phyloP scores from a whole-genome alignment of 1,140 invertebrate species.

The Lutraria rhynchaena region DNA sequence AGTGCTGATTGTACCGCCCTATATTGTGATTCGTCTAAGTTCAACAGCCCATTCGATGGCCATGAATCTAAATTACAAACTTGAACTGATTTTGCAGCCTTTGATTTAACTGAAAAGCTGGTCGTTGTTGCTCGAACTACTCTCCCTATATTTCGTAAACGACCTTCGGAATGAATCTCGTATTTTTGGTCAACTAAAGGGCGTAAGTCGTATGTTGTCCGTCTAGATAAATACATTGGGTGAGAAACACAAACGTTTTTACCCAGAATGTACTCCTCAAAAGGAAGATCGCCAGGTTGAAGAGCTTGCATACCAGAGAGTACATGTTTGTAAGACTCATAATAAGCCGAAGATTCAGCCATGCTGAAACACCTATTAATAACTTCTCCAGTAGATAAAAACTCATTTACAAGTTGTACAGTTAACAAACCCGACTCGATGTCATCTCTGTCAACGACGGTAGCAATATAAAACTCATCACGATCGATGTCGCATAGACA shows the following conservation, averaged over 20 bases:
- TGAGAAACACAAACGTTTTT: slow-evolving; percentile 61
- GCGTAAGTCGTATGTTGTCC: slow-evolving; percentile 38
- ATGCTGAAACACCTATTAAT: slow-evolving; percentile 71
- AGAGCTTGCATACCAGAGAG: slow-evolving; percentile 80
- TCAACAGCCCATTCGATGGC: slow-evolving; percentile 67
- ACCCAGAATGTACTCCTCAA: slow-evolving; percentile 74
- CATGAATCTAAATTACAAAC: slow-evolving; percentile 59
- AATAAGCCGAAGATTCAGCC: slow-evolving; percentile 83
- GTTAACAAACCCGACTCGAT: slow-evolving; percentile 65
- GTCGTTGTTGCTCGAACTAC: neutral
- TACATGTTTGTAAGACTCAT: slow-evolving; percentile 83
- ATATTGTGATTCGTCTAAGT: slow-evolving; percentile 82
- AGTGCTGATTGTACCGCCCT: slow-evolving; percentile 82
- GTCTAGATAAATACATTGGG: slow-evolving; percentile 68
- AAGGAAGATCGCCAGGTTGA: slow-evolving; percentile 75
- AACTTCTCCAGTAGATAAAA: slow-evolving; percentile 20
- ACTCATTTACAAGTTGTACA: slow-evolving; percentile 78
- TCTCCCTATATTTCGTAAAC: neutral
- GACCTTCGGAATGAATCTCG: neutral
- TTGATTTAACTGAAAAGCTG: neutral
- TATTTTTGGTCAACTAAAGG: slow-evolving; percentile 24
- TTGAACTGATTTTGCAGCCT: neutral
- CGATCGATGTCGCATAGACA: slow-evolving; percentile 88
- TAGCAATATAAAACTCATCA: slow-evolving; percentile 86
- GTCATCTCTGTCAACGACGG: slow-evolving; percentile 85